Conservation (phyloP, 1,140 invertebrate species). For the Drosophila micromelanica region DNA sequence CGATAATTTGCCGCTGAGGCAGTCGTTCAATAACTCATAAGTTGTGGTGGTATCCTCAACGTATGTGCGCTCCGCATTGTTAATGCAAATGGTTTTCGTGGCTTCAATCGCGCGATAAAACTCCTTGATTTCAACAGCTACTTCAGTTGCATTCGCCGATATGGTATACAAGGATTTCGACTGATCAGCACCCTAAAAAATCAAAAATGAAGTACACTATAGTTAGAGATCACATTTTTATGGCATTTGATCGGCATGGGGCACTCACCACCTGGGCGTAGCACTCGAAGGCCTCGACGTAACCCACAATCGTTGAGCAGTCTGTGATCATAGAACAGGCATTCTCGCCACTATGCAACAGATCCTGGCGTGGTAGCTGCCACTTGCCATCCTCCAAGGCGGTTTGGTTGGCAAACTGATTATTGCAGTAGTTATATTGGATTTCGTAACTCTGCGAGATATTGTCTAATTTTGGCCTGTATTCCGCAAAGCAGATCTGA, state of each 20-base stretch:
- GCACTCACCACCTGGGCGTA: conserved; percentile 47
- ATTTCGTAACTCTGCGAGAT: conserved; percentile 16
- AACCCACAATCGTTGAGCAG: conserved; percentile 39
- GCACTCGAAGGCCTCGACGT: conserved; percentile 49
- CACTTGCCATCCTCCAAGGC: conserved; percentile 3
- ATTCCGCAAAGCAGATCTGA: conserved; percentile 39
- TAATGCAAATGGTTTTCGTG: conserved; percentile 28
- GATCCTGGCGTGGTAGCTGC: conserved; percentile 13
- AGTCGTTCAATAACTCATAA: conserved; percentile 48
- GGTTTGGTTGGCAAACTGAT: background rate
- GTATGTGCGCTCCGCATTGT: conserved; percentile 44
- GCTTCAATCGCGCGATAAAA: conserved; percentile 18
- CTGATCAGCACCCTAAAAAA: conserved; percentile 41
- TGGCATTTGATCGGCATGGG: background rate
- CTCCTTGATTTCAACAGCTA: conserved; percentile 13
- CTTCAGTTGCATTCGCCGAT: conserved; percentile 43
- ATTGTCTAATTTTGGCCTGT: conserved; percentile 36
- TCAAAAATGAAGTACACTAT: background rate
- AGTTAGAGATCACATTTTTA: background rate
- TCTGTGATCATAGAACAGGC: conserved; percentile 27
- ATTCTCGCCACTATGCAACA: background rate
- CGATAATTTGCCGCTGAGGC: conserved; percentile 28
- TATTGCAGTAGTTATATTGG: conserved; percentile 16
- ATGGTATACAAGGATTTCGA: conserved; percentile 49
- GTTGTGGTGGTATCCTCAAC: conserved; percentile 27